These are phyloP conservation scores for Eleginops maclovinus DNA, from an alignment of 2,113 vertebrate species.

Conservation along the genomic window DNA sequence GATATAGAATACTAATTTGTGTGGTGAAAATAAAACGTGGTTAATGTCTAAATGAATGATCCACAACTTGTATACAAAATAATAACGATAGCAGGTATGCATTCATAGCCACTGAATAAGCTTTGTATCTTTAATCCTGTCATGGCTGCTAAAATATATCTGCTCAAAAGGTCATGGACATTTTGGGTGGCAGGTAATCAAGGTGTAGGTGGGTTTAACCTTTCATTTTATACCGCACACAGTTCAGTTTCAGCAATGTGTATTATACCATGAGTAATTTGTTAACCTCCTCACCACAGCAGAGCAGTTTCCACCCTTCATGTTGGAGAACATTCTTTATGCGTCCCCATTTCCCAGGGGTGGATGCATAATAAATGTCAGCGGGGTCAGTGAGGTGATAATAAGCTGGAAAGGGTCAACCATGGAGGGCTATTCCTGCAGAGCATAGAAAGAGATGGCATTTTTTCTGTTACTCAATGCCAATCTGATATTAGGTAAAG, in stretches of 20 bases:
- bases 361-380: slow-evolving; percentile 24
- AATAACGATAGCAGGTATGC: not conserved
- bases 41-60: not conserved
- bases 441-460: not conserved
- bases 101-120: too few relatives aligned
- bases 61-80: not conserved
- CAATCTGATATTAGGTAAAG: too few relatives aligned
- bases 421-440: not conserved
- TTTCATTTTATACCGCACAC: not conserved
- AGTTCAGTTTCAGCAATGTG: not conserved
- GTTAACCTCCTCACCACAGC: not conserved
- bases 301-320: slow-evolving; percentile 1
- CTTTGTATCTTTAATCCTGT: not conserved
- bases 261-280: not conserved
- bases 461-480: not conserved
- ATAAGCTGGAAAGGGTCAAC: slow-evolving; percentile 18
- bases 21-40: not conserved
- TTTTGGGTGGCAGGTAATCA: not conserved
- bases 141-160: not conserved
- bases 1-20: too few relatives aligned
- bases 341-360: slow-evolving; percentile 11
- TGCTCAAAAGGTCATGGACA: not conserved
- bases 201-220: not conserved
- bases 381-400: slow-evolving; percentile 19
- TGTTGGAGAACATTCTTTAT: not conserved